Percentiles rank a stretch among this genome's conserved stretches.
phyloP scores from a whole-genome alignment of 1,140 invertebrate species.

The Pomacea maculata region DNA sequence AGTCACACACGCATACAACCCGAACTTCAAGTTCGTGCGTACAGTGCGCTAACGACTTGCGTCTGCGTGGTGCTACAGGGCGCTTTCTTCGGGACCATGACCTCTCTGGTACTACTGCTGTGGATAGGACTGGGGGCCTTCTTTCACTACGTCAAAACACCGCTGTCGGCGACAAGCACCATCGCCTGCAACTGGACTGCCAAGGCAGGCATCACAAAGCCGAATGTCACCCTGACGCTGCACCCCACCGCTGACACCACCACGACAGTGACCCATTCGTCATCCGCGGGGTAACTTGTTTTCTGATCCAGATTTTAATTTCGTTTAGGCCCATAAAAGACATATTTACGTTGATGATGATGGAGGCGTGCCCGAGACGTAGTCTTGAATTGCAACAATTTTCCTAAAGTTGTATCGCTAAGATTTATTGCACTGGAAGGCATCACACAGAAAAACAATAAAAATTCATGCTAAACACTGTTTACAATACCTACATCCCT shows the following conservation, averaged over 20 bases:
- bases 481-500: no score
- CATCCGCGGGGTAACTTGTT: not conserved
- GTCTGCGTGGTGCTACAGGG: constrained; percentile 69
- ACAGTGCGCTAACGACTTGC: not conserved
- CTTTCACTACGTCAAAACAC: constrained; percentile 73
- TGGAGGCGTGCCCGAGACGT: no score
- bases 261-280: not conserved
- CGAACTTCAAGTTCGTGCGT: no score
- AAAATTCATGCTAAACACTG: no score
- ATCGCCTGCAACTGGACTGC: constrained; percentile 47
- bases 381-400: no score
- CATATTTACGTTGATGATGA: not conserved
- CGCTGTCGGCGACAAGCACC: constrained; percentile 72
- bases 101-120: constrained; percentile 75
- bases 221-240: not conserved
- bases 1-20: no score
- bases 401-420: no score
- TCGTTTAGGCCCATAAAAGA: not conserved
- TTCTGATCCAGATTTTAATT: not conserved
- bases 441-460: no score
- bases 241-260: not conserved
- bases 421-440: no score
- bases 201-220: not conserved
- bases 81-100: constrained; percentile 76
- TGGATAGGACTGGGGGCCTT: constrained; percentile 83